Evolutionary conservation across 2,113 vertebrate species (phyloP).

Genomic region (Cryptomyrus ogoouensis): DNA sequence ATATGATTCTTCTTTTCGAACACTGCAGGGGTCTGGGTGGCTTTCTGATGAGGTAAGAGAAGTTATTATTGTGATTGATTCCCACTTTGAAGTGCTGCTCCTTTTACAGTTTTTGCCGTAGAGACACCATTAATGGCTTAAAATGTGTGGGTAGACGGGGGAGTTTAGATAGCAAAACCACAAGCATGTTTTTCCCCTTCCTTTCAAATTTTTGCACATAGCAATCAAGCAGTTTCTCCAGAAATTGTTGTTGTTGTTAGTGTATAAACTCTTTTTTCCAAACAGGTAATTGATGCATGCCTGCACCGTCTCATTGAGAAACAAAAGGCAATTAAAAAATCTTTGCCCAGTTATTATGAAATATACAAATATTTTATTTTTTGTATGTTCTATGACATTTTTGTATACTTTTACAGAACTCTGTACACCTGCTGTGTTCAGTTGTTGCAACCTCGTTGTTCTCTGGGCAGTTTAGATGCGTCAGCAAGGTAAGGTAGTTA

Average conservation of each 20-base stretch:
- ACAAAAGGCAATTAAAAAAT: not conserved
- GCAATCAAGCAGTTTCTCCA: too few relatives aligned
- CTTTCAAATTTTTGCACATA: too few relatives aligned
- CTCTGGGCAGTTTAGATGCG: not conserved
- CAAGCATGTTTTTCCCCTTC: too few relatives aligned
- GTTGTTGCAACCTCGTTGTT: not conserved
- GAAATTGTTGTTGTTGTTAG: too few relatives aligned
- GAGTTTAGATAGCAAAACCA: too few relatives aligned
- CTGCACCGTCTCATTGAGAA: not conserved
- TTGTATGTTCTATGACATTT: not conserved
- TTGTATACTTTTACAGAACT: not conserved
- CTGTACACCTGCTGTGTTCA: not conserved
- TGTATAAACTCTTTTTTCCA: too few relatives aligned
- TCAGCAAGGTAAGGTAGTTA: not conserved
- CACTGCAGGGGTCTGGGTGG: not conserved
- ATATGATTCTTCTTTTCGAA: not conserved
- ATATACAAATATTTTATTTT: not conserved
- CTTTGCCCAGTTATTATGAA: not conserved
- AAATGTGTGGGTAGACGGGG: too few relatives aligned
- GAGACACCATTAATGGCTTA: not conserved
- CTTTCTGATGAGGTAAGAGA: not conserved
- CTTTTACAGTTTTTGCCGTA: not conserved
- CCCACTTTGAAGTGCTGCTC: not conserved
- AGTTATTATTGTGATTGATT: not conserved
- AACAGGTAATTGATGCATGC: not conserved